Percentiles rank a stretch among this genome's conserved stretches.
phyloP scores from a whole-genome alignment of 2,888 invertebrate genomes.

The Polydrusus pterygomalis region DNA sequence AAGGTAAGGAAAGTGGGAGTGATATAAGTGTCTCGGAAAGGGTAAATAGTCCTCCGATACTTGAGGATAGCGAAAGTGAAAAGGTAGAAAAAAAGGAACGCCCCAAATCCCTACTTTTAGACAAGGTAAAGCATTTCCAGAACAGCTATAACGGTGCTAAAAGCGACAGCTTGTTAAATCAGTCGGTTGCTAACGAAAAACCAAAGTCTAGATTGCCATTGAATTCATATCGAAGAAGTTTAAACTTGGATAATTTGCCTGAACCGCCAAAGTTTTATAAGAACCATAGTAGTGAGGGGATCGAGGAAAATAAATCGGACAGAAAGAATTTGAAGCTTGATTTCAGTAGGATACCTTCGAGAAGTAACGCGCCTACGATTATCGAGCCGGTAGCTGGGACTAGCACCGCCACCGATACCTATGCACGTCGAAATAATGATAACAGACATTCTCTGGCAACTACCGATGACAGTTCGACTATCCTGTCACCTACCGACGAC shows the following conservation, averaged over 20 bases:
- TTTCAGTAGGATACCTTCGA: conserved; percentile 71
- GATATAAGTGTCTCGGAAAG: conserved; percentile 34
- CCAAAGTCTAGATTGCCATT: conserved; percentile 69
- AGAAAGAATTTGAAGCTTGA: conserved; percentile 78
- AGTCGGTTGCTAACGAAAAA: conserved; percentile 58
- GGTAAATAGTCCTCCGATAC: not conserved
- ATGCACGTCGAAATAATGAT: conserved; percentile 47
- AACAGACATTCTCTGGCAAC: conserved; percentile 58
- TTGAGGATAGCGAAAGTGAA: conserved; percentile 10
- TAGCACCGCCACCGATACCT: conserved; percentile 27
- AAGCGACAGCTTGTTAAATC: conserved; percentile 68
- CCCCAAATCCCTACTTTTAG: conserved; percentile 75
- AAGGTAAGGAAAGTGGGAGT: conserved; percentile 60
- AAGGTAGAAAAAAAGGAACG: conserved; percentile 72
- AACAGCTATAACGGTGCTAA: conserved; percentile 71
- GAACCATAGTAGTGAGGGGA: conserved; percentile 52
- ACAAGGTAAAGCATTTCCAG: conserved; percentile 74
- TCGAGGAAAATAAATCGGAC: conserved; percentile 62
- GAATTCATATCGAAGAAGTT: conserved; percentile 68
- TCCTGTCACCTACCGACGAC: conserved; percentile 79
- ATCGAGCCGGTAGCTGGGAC: conserved; percentile 44
- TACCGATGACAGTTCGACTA: conserved; percentile 71
- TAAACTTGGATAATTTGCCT: conserved; percentile 67
- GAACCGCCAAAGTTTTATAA: conserved; percentile 62
- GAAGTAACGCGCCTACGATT: conserved; percentile 52